phyloP scores from a whole-genome alignment of 1,140 invertebrate genomes.

The Paramacrobiotus metropolitanus region DNA sequence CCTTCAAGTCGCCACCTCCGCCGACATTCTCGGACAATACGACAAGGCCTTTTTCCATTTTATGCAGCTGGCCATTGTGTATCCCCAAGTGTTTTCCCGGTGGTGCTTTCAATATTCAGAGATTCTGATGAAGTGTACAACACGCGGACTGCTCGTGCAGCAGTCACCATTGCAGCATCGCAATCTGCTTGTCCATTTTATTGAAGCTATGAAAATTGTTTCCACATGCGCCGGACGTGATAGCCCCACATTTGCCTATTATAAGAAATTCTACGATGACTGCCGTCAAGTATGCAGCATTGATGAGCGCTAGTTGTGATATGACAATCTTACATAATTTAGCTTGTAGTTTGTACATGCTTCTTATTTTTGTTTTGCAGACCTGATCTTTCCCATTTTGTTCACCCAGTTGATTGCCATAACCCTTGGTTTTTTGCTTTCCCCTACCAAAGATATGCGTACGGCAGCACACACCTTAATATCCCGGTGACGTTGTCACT shows the following conservation, averaged over 20 bases:
- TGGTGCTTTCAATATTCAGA: neutral
- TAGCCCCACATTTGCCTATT: neutral
- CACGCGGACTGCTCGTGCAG: neutral
- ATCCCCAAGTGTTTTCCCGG: neutral
- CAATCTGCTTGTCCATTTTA: neutral
- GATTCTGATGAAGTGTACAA: constrained; percentile 1
- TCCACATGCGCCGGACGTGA: neutral
- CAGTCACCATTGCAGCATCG: neutral
- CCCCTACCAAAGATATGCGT: too few relatives aligned
- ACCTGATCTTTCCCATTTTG: too few relatives aligned
- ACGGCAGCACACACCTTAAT: too few relatives aligned
- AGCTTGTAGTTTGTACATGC: too few relatives aligned
- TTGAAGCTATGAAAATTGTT: constrained; percentile 3
- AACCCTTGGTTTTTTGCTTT: too few relatives aligned
- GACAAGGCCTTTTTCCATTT: neutral
- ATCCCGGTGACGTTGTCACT: too few relatives aligned
- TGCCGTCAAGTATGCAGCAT: constrained; percentile 4
- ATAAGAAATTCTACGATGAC: constrained; percentile 3
- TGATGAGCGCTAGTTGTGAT: too few relatives aligned
- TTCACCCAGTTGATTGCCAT: too few relatives aligned
- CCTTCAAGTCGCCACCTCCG: neutral
- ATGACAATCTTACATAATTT: too few relatives aligned
- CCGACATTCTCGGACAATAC: neutral
- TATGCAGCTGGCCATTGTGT: neutral
- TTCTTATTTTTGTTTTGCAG: too few relatives aligned